These are phyloP conservation scores for Drosophila testacea DNA, from an alignment of 2,888 invertebrate genomes.

Conservation along the genomic window DNA sequence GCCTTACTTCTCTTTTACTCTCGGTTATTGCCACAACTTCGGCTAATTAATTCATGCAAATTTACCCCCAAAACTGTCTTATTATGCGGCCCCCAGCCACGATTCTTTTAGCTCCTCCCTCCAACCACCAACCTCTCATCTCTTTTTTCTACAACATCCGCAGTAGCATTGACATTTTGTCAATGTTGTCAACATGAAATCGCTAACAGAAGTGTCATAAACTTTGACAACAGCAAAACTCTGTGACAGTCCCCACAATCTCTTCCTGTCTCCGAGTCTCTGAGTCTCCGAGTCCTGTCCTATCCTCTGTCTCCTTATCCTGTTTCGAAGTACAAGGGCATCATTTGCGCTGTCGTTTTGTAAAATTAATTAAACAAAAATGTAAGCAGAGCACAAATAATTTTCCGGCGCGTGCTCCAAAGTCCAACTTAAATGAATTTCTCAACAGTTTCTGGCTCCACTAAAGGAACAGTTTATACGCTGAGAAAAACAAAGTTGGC, in stretches of 20 bases:
- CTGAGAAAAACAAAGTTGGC: not conserved
- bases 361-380: conserved; percentile 81
- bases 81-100: conserved; percentile 63
- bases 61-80: conserved; percentile 61
- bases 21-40: conserved; percentile 57
- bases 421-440: conserved; percentile 75
- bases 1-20: conserved; percentile 1
- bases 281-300: not conserved
- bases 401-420: conserved; percentile 69
- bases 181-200: conserved; percentile 77
- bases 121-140: not conserved
- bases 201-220: conserved; percentile 75
- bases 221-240: conserved; percentile 69
- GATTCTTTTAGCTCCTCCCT: not conserved
- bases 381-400: conserved; percentile 75
- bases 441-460: conserved; percentile 30
- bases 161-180: conserved; percentile 71
- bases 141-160: conserved; percentile 8
- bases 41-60: conserved; percentile 82
- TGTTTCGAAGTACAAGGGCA: conserved; percentile 17
- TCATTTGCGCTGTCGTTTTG: conserved; percentile 61
- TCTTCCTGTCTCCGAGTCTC: conserved; percentile 20
- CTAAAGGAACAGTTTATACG: not conserved
- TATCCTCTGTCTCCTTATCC: conserved; percentile 10
- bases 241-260: conserved; percentile 20